Conservation (phyloP, 2,113 vertebrate genomes). For the Heterocephalus glaber region DNA sequence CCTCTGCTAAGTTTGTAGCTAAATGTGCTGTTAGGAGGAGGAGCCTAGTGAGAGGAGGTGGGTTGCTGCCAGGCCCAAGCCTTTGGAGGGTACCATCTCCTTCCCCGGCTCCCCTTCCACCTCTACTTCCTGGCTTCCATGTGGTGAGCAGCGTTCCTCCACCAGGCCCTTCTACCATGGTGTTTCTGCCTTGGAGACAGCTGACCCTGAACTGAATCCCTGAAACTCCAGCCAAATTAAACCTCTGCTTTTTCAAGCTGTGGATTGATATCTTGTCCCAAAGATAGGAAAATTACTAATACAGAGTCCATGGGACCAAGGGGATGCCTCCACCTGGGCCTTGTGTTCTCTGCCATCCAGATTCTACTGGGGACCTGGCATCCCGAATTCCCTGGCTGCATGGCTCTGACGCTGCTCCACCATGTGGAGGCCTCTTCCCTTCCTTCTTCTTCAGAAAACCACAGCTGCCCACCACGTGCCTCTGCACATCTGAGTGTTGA, state of each 20-base stretch:
- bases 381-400: neutral
- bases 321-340: neutral
- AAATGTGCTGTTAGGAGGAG: neutral
- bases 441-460: neutral
- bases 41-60: neutral
- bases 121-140: neutral
- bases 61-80: too few species aligned
- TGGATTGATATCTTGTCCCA: neutral
- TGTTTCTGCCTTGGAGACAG: neutral
- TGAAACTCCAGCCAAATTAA: neutral
- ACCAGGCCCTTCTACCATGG: neutral
- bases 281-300: neutral
- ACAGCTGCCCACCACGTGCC: neutral
- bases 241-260: neutral
- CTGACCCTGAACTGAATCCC: neutral
- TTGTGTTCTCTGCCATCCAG: neutral
- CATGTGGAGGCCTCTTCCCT: neutral
- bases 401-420: neutral
- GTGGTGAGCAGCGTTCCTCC: neutral
- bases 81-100: neutral
- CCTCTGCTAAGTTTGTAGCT: neutral
- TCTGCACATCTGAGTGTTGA: neutral
- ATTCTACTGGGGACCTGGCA: neutral
- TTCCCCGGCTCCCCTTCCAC: neutral
- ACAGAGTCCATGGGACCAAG: neutral